Evolutionary conservation across 2,888 invertebrate genomes (phyloP).

Genomic region (Drosophila dives): DNA sequence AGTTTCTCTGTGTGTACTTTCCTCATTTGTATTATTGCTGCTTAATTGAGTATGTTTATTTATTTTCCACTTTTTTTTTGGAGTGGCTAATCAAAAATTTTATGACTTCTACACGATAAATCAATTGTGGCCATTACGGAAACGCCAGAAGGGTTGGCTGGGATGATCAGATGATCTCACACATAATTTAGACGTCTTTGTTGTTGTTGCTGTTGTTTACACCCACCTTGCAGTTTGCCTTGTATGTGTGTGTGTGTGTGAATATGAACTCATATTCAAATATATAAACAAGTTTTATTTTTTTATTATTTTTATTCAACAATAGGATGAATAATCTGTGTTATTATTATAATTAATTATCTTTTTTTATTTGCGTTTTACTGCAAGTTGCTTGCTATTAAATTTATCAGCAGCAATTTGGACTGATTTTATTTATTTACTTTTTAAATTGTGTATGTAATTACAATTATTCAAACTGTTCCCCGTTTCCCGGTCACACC

Average conservation of each 20-base stretch:
- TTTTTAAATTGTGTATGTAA: constrained; percentile 1
- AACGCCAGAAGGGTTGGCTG: constrained; percentile 22
- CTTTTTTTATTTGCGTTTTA: constrained; percentile 3
- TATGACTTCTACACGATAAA: constrained; percentile 45
- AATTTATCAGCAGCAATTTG: constrained; percentile 17
- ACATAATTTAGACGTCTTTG: constrained; percentile 29
- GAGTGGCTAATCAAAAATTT: constrained; percentile 15
- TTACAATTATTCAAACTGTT: constrained; percentile 27
- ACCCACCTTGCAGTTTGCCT: constrained; percentile 43
- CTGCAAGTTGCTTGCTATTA: constrained; percentile 13
- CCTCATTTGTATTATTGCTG: neutral
- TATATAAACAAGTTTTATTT: constrained; percentile 24
- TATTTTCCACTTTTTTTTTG: constrained; percentile 6
- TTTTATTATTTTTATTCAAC: constrained; percentile 5
- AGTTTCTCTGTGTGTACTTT: neutral
- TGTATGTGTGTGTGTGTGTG: constrained; percentile 5
- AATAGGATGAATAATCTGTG: constrained; percentile 2
- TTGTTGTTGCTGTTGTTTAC: constrained; percentile 15
- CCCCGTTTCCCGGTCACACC: constrained; percentile 34
- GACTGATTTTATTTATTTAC: neutral
- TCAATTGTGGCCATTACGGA: constrained; percentile 51
- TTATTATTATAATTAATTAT: constrained; percentile 10
- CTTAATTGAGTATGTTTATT: neutral
- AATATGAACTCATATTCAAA: constrained; percentile 12
- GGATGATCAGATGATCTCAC: constrained; percentile 72